These are phyloP conservation scores for Platyrinchus mystaceus DNA, from an alignment of 2,797 vertebrate genomes.

Conservation along the genomic window DNA sequence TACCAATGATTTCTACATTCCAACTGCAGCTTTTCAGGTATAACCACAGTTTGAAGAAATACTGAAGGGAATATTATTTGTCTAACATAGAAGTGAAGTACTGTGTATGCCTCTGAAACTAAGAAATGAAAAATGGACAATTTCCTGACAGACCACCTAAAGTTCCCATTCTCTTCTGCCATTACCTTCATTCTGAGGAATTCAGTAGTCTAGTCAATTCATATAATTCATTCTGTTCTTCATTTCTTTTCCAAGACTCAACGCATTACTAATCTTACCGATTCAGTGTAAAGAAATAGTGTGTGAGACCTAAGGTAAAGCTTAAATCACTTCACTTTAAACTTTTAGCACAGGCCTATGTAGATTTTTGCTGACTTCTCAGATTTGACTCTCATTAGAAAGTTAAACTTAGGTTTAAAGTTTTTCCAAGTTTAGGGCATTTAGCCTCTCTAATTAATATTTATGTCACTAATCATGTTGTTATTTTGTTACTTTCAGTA, in stretches of 20 bases:
- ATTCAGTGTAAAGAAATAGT: slow-evolving; percentile 29
- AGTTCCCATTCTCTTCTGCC: neutral
- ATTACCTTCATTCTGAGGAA: neutral
- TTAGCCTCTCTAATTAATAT: neutral
- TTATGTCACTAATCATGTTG: neutral
- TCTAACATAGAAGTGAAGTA: neutral
- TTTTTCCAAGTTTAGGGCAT: neutral
- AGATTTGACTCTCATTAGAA: slow-evolving; percentile 14
- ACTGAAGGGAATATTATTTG: neutral
- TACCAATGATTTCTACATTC: neutral
- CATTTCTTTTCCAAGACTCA: slow-evolving; percentile 68
- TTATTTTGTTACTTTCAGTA: neutral
- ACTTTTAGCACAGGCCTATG: neutral
- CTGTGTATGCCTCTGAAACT: neutral
- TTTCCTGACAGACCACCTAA: neutral
- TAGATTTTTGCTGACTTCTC: neutral
- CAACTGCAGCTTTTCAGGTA: neutral
- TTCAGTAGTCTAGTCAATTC: neutral
- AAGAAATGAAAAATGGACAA: neutral
- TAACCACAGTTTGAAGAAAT: neutral
- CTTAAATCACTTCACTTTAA: slow-evolving; percentile 25
- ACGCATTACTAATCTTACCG: slow-evolving; percentile 74
- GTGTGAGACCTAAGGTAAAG: slow-evolving; percentile 58
- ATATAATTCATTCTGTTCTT: neutral
- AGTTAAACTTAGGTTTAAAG: slow-evolving; percentile 3